Evolutionary conservation across 2,113 vertebrate genomes (phyloP).

Genomic region (Bos taurus): DNA sequence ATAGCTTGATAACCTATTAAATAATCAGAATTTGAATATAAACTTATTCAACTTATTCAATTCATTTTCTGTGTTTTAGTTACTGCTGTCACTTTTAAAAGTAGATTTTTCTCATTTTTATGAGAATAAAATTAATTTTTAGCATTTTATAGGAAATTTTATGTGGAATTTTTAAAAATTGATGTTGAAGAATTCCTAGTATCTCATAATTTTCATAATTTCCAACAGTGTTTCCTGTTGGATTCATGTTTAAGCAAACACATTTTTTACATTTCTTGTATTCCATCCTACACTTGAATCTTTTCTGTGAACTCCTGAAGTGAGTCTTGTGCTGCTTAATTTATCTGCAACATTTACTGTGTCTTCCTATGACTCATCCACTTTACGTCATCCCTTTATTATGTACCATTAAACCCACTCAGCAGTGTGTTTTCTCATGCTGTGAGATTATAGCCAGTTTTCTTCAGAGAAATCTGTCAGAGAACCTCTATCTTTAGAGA

Average conservation of each 20-base stretch:
- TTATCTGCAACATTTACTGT: conserved; percentile 7
- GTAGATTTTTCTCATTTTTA: neutral
- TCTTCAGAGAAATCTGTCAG: neutral
- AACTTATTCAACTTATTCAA: neutral
- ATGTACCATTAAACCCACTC: conserved; percentile 13
- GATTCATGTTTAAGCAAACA: neutral
- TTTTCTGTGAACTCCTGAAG: neutral
- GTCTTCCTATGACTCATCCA: conserved; percentile 27
- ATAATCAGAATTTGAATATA: neutral
- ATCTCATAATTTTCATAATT: neutral
- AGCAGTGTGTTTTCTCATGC: conserved; percentile 39
- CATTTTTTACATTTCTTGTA: neutral
- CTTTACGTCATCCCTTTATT: neutral
- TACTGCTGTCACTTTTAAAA: neutral
- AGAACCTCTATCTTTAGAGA: conserved; percentile 24
- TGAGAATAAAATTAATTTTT: neutral
- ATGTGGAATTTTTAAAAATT: neutral
- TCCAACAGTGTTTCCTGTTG: neutral
- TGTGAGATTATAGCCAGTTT: conserved; percentile 41
- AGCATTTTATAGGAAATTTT: neutral
- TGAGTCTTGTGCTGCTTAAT: conserved; percentile 20
- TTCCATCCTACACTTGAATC: neutral
- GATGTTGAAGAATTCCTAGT: neutral
- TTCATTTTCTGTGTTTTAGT: neutral
- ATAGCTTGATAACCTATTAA: neutral